A percentile compares a stretch with the other conserved stretches of the same genome.
Conservation (phyloP, 92 coral and sea anemone species). For the Phenganax stokvisi region DNA sequence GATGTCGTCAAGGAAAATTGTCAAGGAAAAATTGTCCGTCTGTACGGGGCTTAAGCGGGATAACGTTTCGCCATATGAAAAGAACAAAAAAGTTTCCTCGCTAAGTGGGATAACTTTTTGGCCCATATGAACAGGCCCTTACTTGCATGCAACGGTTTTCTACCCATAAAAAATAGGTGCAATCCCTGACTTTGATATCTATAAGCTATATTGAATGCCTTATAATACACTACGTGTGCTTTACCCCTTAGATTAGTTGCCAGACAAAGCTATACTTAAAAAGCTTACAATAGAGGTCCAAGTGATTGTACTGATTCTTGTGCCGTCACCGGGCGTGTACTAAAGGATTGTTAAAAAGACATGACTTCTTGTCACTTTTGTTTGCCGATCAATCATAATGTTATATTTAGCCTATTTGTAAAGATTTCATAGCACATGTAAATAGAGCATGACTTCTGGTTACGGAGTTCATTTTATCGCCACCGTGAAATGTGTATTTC, state of each 20-base stretch:
- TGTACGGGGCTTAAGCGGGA: too few species aligned
- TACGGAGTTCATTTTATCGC: conserved; percentile 35
- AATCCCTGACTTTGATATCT: too few species aligned
- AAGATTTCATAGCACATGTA: conserved; percentile 32
- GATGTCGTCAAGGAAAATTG: too few species aligned
- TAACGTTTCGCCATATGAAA: too few species aligned
- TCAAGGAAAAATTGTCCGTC: too few species aligned
- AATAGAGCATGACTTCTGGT: conserved; percentile 34
- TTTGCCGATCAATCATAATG: conserved; percentile 17
- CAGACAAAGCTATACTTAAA: neutral
- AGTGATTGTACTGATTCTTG: neutral
- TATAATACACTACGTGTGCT: neutral
- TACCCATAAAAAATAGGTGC: too few species aligned
- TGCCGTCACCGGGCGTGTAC: neutral
- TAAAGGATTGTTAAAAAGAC: neutral
- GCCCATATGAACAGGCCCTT: too few species aligned
- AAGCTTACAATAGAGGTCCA: neutral
- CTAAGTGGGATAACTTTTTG: too few species aligned
- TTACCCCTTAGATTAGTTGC: neutral
- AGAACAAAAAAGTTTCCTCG: too few species aligned
- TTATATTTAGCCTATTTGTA: conserved; percentile 15
- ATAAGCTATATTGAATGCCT: neutral
- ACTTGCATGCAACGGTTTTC: too few species aligned
- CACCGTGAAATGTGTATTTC: conserved; percentile 15
- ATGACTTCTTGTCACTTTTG: conserved; percentile 9